phyloP scores from a whole-genome alignment of 2,797 vertebrate genomes.

The Enteromius unitaeniatus region DNA sequence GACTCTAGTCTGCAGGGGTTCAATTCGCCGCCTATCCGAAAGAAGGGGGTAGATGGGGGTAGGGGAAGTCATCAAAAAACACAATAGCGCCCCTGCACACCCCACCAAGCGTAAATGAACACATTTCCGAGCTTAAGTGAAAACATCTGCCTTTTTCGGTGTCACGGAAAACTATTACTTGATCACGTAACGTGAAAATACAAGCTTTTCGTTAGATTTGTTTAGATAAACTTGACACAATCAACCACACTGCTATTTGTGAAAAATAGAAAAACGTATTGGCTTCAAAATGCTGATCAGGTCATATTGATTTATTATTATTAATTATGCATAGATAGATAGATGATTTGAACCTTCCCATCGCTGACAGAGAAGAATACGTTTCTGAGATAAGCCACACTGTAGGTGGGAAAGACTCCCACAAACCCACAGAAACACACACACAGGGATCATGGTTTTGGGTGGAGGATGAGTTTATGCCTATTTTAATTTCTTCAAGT shows the following conservation, averaged over 20 bases:
- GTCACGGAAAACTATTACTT: slow-evolving; percentile 26
- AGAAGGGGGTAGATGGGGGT: slow-evolving; percentile 53
- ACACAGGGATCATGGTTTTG: background rate
- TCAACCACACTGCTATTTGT: background rate
- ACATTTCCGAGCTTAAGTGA: background rate
- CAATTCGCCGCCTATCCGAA: slow-evolving; percentile 11
- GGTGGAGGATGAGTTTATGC: background rate
- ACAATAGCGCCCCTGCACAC: slow-evolving; percentile 52
- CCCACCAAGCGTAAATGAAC: slow-evolving; percentile 33
- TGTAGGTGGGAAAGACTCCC: background rate
- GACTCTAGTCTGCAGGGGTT: slow-evolving; percentile 51
- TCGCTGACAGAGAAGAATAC: background rate
- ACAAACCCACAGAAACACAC: background rate
- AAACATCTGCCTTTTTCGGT: slow-evolving; percentile 34
- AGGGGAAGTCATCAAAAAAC: slow-evolving; percentile 44
- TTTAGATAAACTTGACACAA: background rate
- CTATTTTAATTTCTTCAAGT: slow-evolving; percentile 8
- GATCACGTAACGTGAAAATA: background rate
- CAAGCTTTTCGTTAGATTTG: background rate
- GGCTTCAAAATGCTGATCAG: background rate
- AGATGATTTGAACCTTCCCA: background rate
- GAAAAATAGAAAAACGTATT: background rate
- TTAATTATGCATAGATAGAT: background rate
- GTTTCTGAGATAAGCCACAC: background rate
- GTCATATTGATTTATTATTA: background rate